Conservation (phyloP, 2,888 invertebrate species). For the Unio delphinus region DNA sequence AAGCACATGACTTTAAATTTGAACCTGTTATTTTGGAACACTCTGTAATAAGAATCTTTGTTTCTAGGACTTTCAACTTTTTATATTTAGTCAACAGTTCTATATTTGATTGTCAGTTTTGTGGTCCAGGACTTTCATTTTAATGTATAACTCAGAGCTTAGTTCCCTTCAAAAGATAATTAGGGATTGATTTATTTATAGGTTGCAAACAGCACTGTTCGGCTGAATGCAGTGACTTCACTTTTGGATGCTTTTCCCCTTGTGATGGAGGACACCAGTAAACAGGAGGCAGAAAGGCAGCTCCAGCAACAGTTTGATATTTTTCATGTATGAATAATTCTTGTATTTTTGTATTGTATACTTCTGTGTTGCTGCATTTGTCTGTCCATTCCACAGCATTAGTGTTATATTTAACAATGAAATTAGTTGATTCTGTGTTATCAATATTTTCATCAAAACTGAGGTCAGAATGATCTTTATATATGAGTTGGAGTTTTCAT, state of each 20-base stretch:
- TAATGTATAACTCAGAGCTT: background rate
- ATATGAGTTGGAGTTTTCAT: too few species aligned
- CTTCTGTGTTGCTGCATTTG: background rate
- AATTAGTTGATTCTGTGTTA: too few species aligned
- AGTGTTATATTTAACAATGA: too few species aligned
- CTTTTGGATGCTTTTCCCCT: conserved; percentile 70
- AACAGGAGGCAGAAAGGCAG: conserved; percentile 53
- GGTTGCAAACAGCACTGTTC: conserved; percentile 66
- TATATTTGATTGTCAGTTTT: background rate
- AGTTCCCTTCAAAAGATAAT: background rate
- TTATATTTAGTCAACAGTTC: background rate
- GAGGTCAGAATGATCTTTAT: too few species aligned
- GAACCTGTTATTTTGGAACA: too few species aligned
- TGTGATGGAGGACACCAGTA: conserved; percentile 43
- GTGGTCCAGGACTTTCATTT: background rate
- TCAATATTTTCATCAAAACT: too few species aligned
- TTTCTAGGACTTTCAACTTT: too few species aligned
- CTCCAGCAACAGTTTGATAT: conserved; percentile 68
- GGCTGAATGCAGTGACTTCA: conserved; percentile 66
- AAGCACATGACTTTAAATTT: too few species aligned
- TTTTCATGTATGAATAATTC: conserved; percentile 39
- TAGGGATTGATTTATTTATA: conserved; percentile 20
- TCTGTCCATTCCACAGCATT: too few species aligned
- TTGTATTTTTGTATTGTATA: background rate
- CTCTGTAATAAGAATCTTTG: too few species aligned